Conservation (phyloP, 2,797 vertebrate genomes). For the Microctenopoma steveboyesi region DNA sequence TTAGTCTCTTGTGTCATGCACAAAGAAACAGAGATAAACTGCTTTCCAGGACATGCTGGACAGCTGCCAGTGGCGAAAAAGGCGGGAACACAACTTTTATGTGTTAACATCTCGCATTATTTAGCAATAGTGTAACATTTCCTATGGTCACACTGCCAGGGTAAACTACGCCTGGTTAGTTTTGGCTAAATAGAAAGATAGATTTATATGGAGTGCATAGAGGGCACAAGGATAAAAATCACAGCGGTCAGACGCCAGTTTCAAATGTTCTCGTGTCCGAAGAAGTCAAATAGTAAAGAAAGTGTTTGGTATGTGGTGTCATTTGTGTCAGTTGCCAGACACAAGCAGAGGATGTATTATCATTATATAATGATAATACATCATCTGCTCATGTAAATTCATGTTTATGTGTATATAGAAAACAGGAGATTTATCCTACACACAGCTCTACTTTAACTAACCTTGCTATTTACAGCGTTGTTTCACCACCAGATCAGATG, state of each 20-base stretch:
- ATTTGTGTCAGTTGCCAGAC: too few relatives aligned
- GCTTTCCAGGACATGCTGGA: slow-evolving; percentile 54
- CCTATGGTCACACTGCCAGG: slow-evolving; percentile 32
- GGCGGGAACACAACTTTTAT: slow-evolving; percentile 62
- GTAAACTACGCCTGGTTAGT: slow-evolving; percentile 30
- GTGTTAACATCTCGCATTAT: slow-evolving; percentile 58
- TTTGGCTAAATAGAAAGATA: slow-evolving; percentile 11
- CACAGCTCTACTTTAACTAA: slow-evolving; percentile 36
- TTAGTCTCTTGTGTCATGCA: slow-evolving; percentile 43
- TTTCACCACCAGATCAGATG: slow-evolving; percentile 72
- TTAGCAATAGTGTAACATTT: slow-evolving; percentile 54
- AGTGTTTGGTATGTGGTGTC: background rate
- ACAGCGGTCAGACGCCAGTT: background rate
- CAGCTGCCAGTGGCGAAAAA: slow-evolving; percentile 54
- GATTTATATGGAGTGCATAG: slow-evolving; percentile 1
- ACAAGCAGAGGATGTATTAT: too few relatives aligned
- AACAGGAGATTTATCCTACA: slow-evolving; percentile 4
- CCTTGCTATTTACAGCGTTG: slow-evolving; percentile 43
- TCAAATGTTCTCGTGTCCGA: background rate
- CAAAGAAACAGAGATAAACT: slow-evolving; percentile 37
- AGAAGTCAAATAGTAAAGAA: background rate
- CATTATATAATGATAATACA: too few relatives aligned
- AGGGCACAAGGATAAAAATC: slow-evolving; percentile 21
- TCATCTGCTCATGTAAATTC: too few relatives aligned
- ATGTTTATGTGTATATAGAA: background rate